These are phyloP conservation scores for Agriopis leucophaearia DNA, from an alignment of 2,888 invertebrate species.

Conservation along the genomic window DNA sequence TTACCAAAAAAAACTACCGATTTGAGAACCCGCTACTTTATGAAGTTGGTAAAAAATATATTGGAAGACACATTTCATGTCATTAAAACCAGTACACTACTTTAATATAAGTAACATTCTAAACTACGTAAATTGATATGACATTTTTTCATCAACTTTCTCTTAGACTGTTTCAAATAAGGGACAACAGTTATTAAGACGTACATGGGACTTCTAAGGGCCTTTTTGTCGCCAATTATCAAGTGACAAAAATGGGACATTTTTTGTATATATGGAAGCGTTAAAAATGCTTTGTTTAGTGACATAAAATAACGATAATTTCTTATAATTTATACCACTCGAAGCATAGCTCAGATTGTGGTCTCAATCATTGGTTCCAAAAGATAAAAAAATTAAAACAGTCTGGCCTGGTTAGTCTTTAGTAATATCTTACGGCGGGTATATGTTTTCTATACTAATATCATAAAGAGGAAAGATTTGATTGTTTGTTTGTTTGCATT, in stretches of 20 bases:
- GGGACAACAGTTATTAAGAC: constrained; percentile 6
- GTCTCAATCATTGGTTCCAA: too few species aligned
- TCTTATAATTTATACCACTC: too few species aligned
- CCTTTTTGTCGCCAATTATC: constrained; percentile 5
- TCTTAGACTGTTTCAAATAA: constrained; percentile 7
- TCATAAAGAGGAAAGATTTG: too few species aligned
- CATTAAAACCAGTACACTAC: not conserved
- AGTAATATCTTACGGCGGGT: too few species aligned
- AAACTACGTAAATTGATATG: not conserved
- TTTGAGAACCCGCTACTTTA: too few species aligned
- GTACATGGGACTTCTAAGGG: constrained; percentile 7
- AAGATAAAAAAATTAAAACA: too few species aligned
- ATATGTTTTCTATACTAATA: too few species aligned
- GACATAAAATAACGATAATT: not conserved
- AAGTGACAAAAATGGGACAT: constrained; percentile 5
- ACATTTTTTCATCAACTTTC: not conserved
- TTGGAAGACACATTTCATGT: not conserved
- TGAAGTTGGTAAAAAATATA: too few species aligned
- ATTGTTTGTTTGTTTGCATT: too few species aligned
- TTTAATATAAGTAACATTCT: not conserved
- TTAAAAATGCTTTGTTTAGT: not conserved
- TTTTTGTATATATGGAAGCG: constrained; percentile 2
- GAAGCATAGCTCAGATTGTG: too few species aligned
- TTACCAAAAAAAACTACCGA: too few species aligned
- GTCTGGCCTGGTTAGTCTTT: too few species aligned